Base-by-base conservation (phyloP, 2,888 invertebrate species). In the Andrena minutula region DNA sequence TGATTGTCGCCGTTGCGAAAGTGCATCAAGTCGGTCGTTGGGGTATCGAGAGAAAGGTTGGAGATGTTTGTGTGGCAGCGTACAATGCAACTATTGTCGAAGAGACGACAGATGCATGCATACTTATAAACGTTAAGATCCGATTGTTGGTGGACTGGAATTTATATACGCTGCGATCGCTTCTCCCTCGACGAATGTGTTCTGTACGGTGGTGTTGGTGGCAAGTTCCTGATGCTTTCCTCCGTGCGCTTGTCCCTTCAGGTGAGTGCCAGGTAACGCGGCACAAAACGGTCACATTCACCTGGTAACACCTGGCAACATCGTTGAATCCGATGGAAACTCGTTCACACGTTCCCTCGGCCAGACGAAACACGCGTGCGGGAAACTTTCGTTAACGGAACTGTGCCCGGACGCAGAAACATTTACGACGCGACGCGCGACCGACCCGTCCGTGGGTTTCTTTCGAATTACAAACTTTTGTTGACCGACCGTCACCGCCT, bases 301-400 rank as follows among this genome's bases (percentile, higher is more conserved):
- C 89, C 86, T 89, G 84, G 86, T 83, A 75, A 87, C 86, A 88
- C 86, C 89, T 89, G 89, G 88, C 88, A 88, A 89, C 88, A 82
- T 82, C 81, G 85, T 83, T 74, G 20, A 66, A 76, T 77, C 65
- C 61, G 20, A 56, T 64, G 30, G 58, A 72, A 75, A 73, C 49
- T 60, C 63, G 16, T 26, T 64, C 23, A 23, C 60, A 41, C 41
- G 63, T 60, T 60, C 26, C 47, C 41, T 23, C 47, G 51, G 30
- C 32, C 49, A 35, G n/a, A 56, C 26, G 6, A 49, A 8, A 26
- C 65, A 60, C 28, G 53, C 23, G 12, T 20, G 16, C 20, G 20
- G 8, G n/a, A 51, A 64, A 56, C 8, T 71, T 66, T 56, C 61
- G 7, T 53, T 41, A 56, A 20, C 4, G 6, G 28, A 47, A 53